Evolutionary conservation across 2,888 invertebrate species (phyloP), one percentile per base, ranked within the genome.

Genomic region (Drosophila ezoana): DNA sequence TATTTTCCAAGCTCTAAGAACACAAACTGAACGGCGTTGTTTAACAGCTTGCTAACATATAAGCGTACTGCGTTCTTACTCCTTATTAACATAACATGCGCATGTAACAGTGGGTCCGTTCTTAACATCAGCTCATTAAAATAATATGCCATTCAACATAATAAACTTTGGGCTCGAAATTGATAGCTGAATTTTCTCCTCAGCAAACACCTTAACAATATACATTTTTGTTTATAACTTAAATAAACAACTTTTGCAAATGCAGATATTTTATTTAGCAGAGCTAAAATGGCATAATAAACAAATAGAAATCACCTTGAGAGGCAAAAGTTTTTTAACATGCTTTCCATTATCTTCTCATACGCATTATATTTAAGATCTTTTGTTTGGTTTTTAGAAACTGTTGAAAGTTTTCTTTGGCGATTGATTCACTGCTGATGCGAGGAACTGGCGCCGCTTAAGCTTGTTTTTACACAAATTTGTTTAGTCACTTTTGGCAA

Each of bases 401-500:
- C 38, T 53, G 23, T 64, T 52, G 23, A 64, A 63, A 63, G 63
- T 62, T 37, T 58, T 48, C 14, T 37, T 37, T 14, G 20, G 28
- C 40, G 32, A 20, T 32, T 23, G 32, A 38, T 37, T 63, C 38
- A 28, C 20, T 37, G 32, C 35, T 47, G 23, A 41, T 40, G 33
- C 33, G 47, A 35, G 52, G 33, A 28, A 18, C 16, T 28, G 28
- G 28, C 23, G 23, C 23, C 23, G 23, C 23, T 8, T 8, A 8
- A 23, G 23, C 2, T 28, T 28, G 8, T 28, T 28, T 28, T 28
- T 28, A 20, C 28, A 28, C 59, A 35, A 14, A 32, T 40, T 13
- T 28, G 0, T 28, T n/a, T 48, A 37, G 37, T 28, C 35, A 44
- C 37, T 43, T 78, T 86, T 87, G 81, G 74, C 84, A 81, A 70